Conservation (phyloP, 2,888 invertebrate species). For the Cryptocephalus moraei region DNA sequence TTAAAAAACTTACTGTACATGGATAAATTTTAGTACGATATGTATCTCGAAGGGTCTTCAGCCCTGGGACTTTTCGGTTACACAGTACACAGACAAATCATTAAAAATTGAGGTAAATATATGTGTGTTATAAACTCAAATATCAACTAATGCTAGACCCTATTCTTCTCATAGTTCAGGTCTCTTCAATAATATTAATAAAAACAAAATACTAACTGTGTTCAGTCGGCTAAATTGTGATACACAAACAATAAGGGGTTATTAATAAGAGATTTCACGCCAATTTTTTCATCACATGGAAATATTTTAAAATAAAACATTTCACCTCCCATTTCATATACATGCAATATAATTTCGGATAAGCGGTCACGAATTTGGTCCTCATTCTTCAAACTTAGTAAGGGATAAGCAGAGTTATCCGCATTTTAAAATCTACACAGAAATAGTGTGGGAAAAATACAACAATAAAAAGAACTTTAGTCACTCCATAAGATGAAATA, state of each 20-base stretch:
- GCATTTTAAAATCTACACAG: too few species aligned
- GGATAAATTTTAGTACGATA: slow-evolving; percentile 21
- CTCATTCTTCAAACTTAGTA: too few species aligned
- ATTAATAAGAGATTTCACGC: too few species aligned
- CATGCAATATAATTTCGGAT: too few species aligned
- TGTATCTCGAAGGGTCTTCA: slow-evolving; percentile 20
- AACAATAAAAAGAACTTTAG: too few species aligned
- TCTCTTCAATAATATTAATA: slow-evolving; percentile 13
- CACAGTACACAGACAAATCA: slow-evolving; percentile 2
- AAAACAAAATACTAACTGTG: slow-evolving; percentile 12
- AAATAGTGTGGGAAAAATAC: too few species aligned
- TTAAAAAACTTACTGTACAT: slow-evolving; percentile 17
- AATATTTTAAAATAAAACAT: too few species aligned
- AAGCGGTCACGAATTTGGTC: too few species aligned
- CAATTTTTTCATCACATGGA: too few species aligned
- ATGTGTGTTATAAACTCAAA: slow-evolving; percentile 20
- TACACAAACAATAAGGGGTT: slow-evolving; percentile 3
- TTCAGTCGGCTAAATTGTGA: slow-evolving; percentile 10
- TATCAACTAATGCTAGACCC: slow-evolving; percentile 22
- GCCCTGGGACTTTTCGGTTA: slow-evolving; percentile 6
- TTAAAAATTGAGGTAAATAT: slow-evolving; percentile 15
- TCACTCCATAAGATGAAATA: too few species aligned
- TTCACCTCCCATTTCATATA: too few species aligned
- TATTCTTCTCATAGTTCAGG: slow-evolving; percentile 28
- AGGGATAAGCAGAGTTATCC: too few species aligned